Percentiles rank a stretch among this genome's conserved stretches.
Conservation (phyloP, 2,113 vertebrate species). For the Mola mola region DNA sequence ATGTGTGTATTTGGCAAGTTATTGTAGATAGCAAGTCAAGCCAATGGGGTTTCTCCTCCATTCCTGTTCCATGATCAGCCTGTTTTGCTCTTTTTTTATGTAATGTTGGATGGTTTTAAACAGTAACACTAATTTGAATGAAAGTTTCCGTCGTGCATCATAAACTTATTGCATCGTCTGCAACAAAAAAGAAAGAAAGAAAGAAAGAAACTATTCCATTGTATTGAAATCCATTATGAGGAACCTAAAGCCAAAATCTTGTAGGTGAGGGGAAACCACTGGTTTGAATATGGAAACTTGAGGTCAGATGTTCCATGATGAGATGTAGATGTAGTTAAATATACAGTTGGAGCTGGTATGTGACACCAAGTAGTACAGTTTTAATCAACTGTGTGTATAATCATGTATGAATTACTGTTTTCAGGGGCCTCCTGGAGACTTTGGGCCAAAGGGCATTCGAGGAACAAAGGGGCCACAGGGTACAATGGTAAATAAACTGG, state of each 20-base stretch:
- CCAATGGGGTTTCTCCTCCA: no score
- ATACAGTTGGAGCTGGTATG: neutral
- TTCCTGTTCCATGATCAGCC: no score
- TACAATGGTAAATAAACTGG: slow-evolving; percentile 74
- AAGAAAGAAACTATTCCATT: slow-evolving; percentile 3
- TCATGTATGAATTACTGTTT: slow-evolving; percentile 24
- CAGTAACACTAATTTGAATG: neutral
- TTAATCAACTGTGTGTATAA: slow-evolving; percentile 7
- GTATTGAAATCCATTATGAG: slow-evolving; percentile 9
- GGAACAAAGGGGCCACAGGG: slow-evolving; percentile 93
- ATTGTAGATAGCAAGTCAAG: no score
- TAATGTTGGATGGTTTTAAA: neutral
- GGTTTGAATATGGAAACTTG: slow-evolving; percentile 7
- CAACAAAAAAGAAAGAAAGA: slow-evolving; percentile 7
- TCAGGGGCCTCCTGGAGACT: slow-evolving; percentile 92
- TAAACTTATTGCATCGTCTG: neutral
- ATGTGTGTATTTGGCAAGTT: neutral
- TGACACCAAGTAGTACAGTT: neutral
- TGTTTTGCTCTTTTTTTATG: no score
- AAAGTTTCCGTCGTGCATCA: slow-evolving; percentile 1
- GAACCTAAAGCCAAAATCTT: slow-evolving; percentile 16
- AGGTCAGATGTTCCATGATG: slow-evolving; percentile 7
- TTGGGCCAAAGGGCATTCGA: slow-evolving; percentile 91
- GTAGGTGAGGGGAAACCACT: no score
- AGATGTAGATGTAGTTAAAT: neutral